phyloP scores from a whole-genome alignment of 1,140 invertebrate genomes.

The Hyphantria cunea region DNA sequence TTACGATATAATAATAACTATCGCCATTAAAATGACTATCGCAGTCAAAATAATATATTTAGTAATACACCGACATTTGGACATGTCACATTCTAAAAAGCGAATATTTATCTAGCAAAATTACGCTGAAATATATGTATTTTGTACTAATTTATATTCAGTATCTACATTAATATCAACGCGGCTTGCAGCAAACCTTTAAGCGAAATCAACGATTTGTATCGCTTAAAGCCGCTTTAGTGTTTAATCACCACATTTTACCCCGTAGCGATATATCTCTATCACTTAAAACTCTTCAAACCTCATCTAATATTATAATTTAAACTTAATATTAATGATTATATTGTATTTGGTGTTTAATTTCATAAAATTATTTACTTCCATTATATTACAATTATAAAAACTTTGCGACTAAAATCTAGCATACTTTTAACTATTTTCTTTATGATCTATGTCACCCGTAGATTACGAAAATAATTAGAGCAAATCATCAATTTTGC shows the following conservation, averaged over 20 bases:
- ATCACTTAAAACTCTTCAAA: neutral
- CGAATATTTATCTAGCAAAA: neutral
- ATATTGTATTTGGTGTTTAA: slow-evolving; percentile 73
- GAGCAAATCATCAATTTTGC: slow-evolving; percentile 5
- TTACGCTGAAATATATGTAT: slow-evolving; percentile 9
- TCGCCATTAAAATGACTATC: too few relatives aligned
- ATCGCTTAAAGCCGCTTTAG: neutral
- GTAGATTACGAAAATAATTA: slow-evolving; percentile 14
- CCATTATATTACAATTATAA: slow-evolving; percentile 21
- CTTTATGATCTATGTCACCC: slow-evolving; percentile 16
- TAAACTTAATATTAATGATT: slow-evolving; percentile 37
- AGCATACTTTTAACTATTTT: slow-evolving; percentile 31
- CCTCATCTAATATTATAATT: slow-evolving; percentile 9
- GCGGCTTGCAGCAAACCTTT: neutral
- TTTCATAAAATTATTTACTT: slow-evolving; percentile 55
- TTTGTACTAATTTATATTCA: slow-evolving; percentile 3
- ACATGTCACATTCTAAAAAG: neutral
- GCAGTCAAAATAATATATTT: too few relatives aligned
- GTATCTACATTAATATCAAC: neutral
- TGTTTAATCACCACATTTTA: neutral
- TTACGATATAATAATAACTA: too few relatives aligned
- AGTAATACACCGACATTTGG: neutral
- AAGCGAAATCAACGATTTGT: neutral
- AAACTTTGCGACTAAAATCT: slow-evolving; percentile 41
- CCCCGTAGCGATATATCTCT: neutral